Conservation (phyloP, 2,888 invertebrate genomes). For the Shargacucullia verbasci region DNA sequence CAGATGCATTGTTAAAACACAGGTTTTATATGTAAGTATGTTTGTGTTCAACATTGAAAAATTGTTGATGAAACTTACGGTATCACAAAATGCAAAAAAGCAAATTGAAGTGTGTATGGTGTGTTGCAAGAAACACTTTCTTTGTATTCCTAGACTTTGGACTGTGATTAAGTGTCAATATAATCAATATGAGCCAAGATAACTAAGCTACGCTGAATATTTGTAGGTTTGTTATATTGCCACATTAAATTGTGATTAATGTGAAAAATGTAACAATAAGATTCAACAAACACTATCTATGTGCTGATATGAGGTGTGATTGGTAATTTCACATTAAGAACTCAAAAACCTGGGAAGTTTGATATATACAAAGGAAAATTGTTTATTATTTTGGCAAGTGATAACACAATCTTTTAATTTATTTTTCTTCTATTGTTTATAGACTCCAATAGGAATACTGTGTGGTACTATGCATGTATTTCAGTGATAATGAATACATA, state of each 20-base stretch:
- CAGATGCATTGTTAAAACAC: constrained; percentile 12
- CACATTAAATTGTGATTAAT: neutral
- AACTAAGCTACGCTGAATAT: constrained; percentile 26
- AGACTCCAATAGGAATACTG: too few relatives aligned
- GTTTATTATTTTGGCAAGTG: too few relatives aligned
- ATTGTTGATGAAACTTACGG: constrained; percentile 7
- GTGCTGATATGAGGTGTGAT: too few relatives aligned
- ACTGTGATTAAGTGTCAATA: constrained; percentile 38
- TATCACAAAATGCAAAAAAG: neutral
- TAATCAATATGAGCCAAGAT: constrained; percentile 48
- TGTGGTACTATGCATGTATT: too few relatives aligned
- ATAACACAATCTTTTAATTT: too few relatives aligned
- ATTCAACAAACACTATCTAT: too few relatives aligned
- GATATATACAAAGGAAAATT: too few relatives aligned
- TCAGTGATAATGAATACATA: too few relatives aligned
- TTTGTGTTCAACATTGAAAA: constrained; percentile 32
- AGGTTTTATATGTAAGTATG: constrained; percentile 1
- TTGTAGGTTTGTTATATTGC: neutral
- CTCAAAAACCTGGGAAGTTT: too few relatives aligned
- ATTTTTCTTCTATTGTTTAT: too few relatives aligned
- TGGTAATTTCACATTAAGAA: too few relatives aligned
- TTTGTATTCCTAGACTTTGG: constrained; percentile 43
- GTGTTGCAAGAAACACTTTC: constrained; percentile 7
- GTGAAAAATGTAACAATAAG: too few relatives aligned
- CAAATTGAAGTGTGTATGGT: constrained; percentile 5